Conservation (phyloP, 2,888 invertebrate genomes). For the Adineta ricciae region DNA sequence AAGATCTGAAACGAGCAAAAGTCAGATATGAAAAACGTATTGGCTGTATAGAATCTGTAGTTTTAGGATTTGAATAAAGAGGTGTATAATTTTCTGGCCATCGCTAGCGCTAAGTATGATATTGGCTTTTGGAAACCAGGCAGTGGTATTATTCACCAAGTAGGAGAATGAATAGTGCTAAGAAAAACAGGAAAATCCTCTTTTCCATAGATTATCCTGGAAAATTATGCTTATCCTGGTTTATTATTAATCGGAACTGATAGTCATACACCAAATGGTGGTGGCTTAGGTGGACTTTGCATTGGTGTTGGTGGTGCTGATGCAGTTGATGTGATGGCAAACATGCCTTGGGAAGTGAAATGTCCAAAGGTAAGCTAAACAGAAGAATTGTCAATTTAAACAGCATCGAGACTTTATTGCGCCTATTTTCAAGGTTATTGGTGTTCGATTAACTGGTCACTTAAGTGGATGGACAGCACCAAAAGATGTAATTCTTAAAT, state of each 20-base stretch:
- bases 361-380: constrained; percentile 75
- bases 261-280: constrained; percentile 97
- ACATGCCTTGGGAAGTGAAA: constrained; percentile 96
- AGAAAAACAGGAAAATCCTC: constrained; percentile 35
- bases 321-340: constrained; percentile 99
- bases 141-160: constrained; percentile 91
- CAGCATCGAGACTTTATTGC: constrained; percentile 19
- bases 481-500: constrained; percentile 90
- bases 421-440: constrained; percentile 61
- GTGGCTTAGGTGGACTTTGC: constrained; percentile 85
- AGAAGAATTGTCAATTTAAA: too few relatives aligned
- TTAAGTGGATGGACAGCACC: constrained; percentile 94
- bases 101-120: constrained; percentile 91
- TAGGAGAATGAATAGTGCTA: constrained; percentile 38
- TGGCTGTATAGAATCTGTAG: too few relatives aligned
- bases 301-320: constrained; percentile 98
- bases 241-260: constrained; percentile 93
- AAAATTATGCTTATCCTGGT: constrained; percentile 97
- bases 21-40: too few relatives aligned
- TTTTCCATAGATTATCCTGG: constrained; percentile 71
- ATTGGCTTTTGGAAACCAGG: constrained; percentile 99
- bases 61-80: constrained; percentile 66
- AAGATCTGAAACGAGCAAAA: constrained; percentile 86
- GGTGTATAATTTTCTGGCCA: constrained; percentile 83
- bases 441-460: constrained; percentile 84